A percentile compares a stretch with the other conserved stretches of the same genome.
Conservation (phyloP, 2,113 vertebrate species). For the Psettodes erumei region DNA sequence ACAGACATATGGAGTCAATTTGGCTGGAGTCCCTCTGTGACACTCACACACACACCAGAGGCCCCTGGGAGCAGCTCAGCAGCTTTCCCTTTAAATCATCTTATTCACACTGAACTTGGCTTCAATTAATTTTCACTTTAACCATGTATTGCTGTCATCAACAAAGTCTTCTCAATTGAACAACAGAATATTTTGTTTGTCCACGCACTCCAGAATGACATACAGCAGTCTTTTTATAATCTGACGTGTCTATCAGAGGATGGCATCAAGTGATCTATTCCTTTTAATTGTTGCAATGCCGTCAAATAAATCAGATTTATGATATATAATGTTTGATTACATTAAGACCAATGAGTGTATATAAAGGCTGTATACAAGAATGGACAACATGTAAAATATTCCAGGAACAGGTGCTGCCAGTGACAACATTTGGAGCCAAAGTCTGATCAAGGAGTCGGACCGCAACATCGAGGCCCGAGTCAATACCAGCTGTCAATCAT, state of each 20-base stretch:
- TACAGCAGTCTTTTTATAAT: neutral
- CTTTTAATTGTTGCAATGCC: no score
- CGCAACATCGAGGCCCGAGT: no score
- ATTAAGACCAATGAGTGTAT: neutral
- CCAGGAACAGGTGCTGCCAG: no score
- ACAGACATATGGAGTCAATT: constrained; percentile 99
- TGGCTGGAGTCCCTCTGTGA: constrained; percentile 73
- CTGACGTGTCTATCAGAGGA: neutral
- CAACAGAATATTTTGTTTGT: neutral
- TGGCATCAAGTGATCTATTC: neutral
- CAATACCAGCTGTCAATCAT: no score
- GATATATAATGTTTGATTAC: neutral
- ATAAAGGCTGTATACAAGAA: no score
- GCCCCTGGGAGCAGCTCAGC: constrained; percentile 49
- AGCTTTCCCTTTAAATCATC: constrained; percentile 61
- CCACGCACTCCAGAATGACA: no score
- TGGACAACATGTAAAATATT: no score
- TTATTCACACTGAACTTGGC: constrained; percentile 48
- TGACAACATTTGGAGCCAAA: no score
- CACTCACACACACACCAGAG: constrained; percentile 19
- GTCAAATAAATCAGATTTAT: neutral
- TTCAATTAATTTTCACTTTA: constrained; percentile 47
- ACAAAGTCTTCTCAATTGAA: constrained; percentile 3
- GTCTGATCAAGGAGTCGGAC: no score
- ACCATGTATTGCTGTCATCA: neutral